Evolutionary conservation across 2,888 invertebrate species (phyloP).

Genomic region (Sabatieria punctata): DNA sequence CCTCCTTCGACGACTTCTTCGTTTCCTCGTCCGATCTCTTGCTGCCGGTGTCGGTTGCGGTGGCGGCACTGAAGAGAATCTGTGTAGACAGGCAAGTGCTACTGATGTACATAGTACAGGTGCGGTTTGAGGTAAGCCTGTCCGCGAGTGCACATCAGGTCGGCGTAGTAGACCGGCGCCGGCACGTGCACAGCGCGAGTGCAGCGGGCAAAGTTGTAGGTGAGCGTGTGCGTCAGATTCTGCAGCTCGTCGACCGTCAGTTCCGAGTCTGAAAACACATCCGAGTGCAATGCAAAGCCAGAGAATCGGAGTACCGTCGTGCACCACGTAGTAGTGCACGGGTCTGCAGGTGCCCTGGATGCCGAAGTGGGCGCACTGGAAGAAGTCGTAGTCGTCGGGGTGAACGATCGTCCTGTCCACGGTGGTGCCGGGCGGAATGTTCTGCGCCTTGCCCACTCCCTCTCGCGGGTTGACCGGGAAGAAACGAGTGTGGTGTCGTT

Average conservation of each 20-base stretch:
- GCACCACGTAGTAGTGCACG: not conserved
- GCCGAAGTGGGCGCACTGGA: not conserved
- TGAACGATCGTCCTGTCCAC: not conserved
- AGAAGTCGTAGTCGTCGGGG: not conserved
- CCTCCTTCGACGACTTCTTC: no score
- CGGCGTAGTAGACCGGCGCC: conserved; percentile 13
- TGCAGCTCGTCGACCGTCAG: conserved; percentile 25
- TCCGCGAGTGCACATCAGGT: conserved; percentile 23
- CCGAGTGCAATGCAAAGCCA: no score
- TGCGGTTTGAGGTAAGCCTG: conserved; percentile 22
- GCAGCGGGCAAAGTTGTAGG: conserved; percentile 25
- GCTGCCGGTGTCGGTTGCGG: no score
- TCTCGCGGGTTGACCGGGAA: no score
- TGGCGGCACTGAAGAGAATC: no score
- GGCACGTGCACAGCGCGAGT: conserved; percentile 12
- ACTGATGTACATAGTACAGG: no score
- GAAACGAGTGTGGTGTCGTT: conserved; percentile 13
- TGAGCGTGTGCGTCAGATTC: no score
- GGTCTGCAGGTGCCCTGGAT: not conserved
- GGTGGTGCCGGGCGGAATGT: not conserved
- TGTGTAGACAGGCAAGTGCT: no score
- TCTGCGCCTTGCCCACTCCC: not conserved
- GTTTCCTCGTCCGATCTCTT: no score
- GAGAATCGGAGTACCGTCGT: no score
- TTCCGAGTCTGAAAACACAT: no score